A percentile compares a stretch with the other conserved stretches of the same genome.
phyloP scores from a whole-genome alignment of 2,888 invertebrate species.

The Pammene fasciana region DNA sequence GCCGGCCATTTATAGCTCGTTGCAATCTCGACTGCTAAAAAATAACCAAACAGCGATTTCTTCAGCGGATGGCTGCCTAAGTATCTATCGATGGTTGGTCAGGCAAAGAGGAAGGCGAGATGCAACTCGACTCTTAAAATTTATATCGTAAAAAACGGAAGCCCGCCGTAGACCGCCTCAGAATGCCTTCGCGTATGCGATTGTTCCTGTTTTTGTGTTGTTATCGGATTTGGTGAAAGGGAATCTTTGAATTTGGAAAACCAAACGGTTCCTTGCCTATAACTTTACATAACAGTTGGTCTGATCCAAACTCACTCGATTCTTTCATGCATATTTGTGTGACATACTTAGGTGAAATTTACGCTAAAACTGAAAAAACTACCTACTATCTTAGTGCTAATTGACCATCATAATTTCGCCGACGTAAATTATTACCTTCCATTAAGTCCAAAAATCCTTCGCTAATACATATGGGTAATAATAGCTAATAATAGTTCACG shows the following conservation, averaged over 20 bases:
- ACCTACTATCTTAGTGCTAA: too few relatives aligned
- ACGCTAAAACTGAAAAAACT: too few relatives aligned
- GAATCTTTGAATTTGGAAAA: slow-evolving; percentile 21
- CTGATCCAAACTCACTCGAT: not conserved
- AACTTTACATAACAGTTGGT: too few relatives aligned
- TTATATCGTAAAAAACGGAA: slow-evolving; percentile 56
- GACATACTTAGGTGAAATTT: too few relatives aligned
- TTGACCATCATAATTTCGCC: too few relatives aligned
- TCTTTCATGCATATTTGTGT: too few relatives aligned
- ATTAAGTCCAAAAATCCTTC: too few relatives aligned
- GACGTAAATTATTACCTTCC: too few relatives aligned
- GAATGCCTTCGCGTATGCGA: slow-evolving; percentile 69
- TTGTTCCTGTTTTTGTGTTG: slow-evolving; percentile 54
- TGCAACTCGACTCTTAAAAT: slow-evolving; percentile 61
- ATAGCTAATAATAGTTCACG: too few relatives aligned
- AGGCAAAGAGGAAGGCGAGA: slow-evolving; percentile 62
- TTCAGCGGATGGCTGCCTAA: slow-evolving; percentile 63
- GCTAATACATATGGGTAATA: too few relatives aligned
- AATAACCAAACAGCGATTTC: slow-evolving; percentile 73
- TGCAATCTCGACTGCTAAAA: slow-evolving; percentile 78
- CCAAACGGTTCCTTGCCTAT: not conserved
- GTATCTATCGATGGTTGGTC: slow-evolving; percentile 63
- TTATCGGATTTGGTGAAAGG: slow-evolving; percentile 46
- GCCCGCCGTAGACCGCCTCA: slow-evolving; percentile 57
- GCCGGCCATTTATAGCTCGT: slow-evolving; percentile 77